Percentiles rank a stretch among this genome's conserved stretches.
Conservation (phyloP, 2,797 vertebrate genomes). For the Coranthus polyacanthus region DNA sequence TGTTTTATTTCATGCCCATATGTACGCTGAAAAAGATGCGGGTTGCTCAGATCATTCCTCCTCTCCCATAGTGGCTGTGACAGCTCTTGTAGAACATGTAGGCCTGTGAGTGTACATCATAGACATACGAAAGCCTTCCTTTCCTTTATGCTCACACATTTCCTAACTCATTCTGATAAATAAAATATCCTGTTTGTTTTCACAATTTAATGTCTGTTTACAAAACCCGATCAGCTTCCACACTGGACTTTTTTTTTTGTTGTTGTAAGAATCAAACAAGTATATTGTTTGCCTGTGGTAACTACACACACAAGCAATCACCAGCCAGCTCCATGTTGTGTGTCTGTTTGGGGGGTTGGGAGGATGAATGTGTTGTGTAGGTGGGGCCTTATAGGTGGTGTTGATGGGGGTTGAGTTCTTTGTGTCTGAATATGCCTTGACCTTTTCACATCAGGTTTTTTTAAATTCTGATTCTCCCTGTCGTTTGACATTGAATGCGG, state of each 20-base stretch:
- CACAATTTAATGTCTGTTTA: too few species aligned
- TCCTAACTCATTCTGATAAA: too few species aligned
- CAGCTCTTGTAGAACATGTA: too few species aligned
- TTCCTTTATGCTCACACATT: too few species aligned
- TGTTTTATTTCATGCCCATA: too few species aligned
- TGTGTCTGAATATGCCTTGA: conserved; percentile 51
- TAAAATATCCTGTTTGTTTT: too few species aligned
- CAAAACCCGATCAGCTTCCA: background rate
- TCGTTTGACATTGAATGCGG: conserved; percentile 32
- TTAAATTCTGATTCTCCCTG: conserved; percentile 34
- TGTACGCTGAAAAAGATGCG: too few species aligned
- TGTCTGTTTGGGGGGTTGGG: conserved; percentile 40
- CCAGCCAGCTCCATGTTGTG: conserved; percentile 6
- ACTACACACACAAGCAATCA: conserved; percentile 30
- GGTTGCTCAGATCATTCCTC: too few species aligned
- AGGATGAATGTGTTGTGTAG: conserved; percentile 31
- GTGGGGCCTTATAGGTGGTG: conserved; percentile 40
- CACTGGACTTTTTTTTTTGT: background rate
- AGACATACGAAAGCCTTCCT: too few species aligned
- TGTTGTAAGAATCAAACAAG: conserved; percentile 21
- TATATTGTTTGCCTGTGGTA: conserved; percentile 27
- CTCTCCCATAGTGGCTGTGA: too few species aligned
- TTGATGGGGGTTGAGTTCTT: conserved; percentile 47
- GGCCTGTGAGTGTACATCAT: too few species aligned
- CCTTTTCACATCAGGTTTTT: conserved; percentile 48